Evolutionary conservation across 2,888 invertebrate genomes (phyloP).

Genomic region (Galeruca laticollis): DNA sequence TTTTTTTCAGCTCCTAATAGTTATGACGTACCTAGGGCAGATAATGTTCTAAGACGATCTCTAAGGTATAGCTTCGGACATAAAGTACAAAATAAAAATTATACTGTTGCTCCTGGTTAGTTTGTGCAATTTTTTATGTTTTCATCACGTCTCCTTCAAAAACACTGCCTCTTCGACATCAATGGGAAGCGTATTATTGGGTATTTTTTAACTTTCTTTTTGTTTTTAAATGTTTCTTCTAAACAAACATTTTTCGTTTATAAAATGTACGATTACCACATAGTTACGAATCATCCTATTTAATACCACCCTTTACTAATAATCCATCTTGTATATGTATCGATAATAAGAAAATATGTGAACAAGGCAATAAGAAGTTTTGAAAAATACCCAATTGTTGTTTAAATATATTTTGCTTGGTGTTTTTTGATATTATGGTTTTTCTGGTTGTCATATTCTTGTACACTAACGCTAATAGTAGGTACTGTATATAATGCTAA

Average conservation of each 20-base stretch:
- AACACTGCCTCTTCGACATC: slow-evolving; percentile 9
- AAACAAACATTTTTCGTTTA: too few relatives aligned
- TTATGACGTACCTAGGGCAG: slow-evolving; percentile 72
- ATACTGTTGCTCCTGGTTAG: slow-evolving; percentile 74
- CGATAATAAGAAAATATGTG: background rate
- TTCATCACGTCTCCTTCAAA: slow-evolving; percentile 2
- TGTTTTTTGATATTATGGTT: slow-evolving; percentile 6
- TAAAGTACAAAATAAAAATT: slow-evolving; percentile 72
- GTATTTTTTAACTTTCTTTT: background rate
- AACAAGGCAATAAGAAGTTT: background rate
- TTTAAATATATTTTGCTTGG: background rate
- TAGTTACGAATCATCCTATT: too few relatives aligned
- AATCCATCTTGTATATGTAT: too few relatives aligned
- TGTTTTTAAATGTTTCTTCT: background rate
- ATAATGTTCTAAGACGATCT: slow-evolving; percentile 67
- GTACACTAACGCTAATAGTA: background rate
- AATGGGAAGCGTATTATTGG: background rate
- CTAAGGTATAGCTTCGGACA: slow-evolving; percentile 79
- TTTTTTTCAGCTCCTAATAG: slow-evolving; percentile 69
- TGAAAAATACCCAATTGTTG: background rate
- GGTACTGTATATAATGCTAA: background rate
- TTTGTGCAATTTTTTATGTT: slow-evolving; percentile 20
- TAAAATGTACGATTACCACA: too few relatives aligned
- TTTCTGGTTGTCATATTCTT: background rate
- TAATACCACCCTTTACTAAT: too few relatives aligned